Base-by-base conservation (phyloP, 2,797 vertebrate genomes). In the Brachyalestes nurse region DNA sequence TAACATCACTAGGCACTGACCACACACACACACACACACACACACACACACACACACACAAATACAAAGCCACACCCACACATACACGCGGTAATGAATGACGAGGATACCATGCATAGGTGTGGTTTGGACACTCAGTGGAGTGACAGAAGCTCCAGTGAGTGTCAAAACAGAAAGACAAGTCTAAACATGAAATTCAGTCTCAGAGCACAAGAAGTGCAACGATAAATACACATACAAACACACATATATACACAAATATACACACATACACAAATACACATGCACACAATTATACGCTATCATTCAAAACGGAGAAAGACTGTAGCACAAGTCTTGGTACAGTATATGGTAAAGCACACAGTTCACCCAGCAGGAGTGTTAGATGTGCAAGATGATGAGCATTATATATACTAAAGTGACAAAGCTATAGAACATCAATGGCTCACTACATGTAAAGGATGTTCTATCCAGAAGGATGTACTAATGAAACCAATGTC, bases 1-100 rank as follows among this genome's bases (percentile, higher is more conserved):
- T 88, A 92, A 92, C 89, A 91, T n/a, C 21, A 62, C 78, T 62
- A 45, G 71, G 57, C 60, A 65, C 53, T 28, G 76, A 81, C 49
- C 40, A n/a, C 66, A 66, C 6, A 13, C 53, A 65, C 3, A 65
- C 58, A 70, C 10, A 42, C 38, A 66, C 38, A 62, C 21, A 19
- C 42, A 64, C 21, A 23, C 21, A 23, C 58, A 60, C 58, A 60
- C 21, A 38, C 51, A 49, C 19, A 1, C 53, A 38, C 72, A 28
- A 1, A 28, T 21, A 47, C 21, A 34, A 1, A 67, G 17, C 0
- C 65, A 67, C 40, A 45, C 38, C 38, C 65, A 67, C 19, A 42
- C 4, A 14, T 6, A 34, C 58, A 75, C 21, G 28, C 23, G 25
- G 9, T 17, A 38, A n/a, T 34, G 17, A 65, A 23, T 34, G 25